Evolutionary conservation across 92 coral and sea anemone genomes (phyloP).

Genomic region (Parazoanthus atlanticus): DNA sequence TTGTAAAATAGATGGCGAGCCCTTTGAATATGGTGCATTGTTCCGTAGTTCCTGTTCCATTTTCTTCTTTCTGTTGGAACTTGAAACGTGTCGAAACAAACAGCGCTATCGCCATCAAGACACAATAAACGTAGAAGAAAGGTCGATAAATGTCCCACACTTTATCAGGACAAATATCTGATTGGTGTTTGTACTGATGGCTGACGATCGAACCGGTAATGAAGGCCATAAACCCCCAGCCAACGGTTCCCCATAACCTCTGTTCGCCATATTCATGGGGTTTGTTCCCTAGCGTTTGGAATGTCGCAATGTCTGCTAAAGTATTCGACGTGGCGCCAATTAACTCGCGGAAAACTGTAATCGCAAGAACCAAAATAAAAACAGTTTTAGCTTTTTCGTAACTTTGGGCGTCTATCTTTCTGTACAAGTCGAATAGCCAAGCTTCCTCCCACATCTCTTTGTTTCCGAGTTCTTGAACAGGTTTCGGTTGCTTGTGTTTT

Average conservation of each 20-base stretch:
- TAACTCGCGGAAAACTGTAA: slow-evolving; percentile 81
- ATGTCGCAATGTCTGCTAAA: slow-evolving; percentile 86
- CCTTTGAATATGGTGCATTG: slow-evolving; percentile 76
- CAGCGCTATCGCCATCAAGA: slow-evolving; percentile 81
- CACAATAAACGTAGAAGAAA: slow-evolving; percentile 87
- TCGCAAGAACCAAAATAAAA: slow-evolving; percentile 69
- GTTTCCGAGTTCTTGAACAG: slow-evolving; percentile 55
- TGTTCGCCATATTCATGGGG: slow-evolving; percentile 89
- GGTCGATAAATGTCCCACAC: slow-evolving; percentile 91
- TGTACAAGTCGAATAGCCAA: slow-evolving; percentile 91
- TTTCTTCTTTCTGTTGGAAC: slow-evolving; percentile 59
- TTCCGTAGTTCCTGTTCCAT: slow-evolving; percentile 63
- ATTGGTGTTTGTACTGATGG: slow-evolving; percentile 69
- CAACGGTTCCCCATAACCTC: slow-evolving; percentile 87
- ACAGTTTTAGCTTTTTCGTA: slow-evolving; percentile 76
- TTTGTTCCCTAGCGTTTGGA: slow-evolving; percentile 84
- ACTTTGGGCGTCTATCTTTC: slow-evolving; percentile 62
- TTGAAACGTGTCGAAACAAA: slow-evolving; percentile 82
- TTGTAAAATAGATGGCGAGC: slow-evolving; percentile 61
- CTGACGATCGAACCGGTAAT: slow-evolving; percentile 87
- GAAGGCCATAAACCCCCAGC: slow-evolving; percentile 88
- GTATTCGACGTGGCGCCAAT: slow-evolving; percentile 89
- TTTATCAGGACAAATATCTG: slow-evolving; percentile 88
- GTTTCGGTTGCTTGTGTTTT: slow-evolving; percentile 33
- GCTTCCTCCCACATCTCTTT: slow-evolving; percentile 76